phyloP scores from a whole-genome alignment of 64 coral and sea anemone genomes.

The Montipora efflorescens region DNA sequence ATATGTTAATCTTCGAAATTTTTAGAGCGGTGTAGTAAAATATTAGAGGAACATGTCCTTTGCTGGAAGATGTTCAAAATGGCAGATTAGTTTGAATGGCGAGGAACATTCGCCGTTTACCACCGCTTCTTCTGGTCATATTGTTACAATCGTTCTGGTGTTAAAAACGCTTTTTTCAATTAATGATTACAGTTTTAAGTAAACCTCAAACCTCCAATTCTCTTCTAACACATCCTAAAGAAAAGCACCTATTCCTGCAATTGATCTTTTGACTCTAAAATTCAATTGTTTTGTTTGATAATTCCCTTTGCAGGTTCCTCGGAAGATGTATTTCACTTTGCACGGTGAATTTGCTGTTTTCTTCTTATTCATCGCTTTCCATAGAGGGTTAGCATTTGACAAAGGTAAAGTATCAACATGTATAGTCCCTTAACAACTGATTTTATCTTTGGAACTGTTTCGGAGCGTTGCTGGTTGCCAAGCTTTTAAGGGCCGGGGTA shows the following conservation, averaged over 20 bases:
- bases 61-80: neutral
- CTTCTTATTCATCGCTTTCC: neutral
- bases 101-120: neutral
- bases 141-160: neutral
- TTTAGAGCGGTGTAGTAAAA: neutral
- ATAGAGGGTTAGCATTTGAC: neutral
- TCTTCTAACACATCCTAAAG: neutral
- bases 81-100: too few relatives aligned
- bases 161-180: neutral
- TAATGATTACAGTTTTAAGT: neutral
- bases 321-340: neutral
- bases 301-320: conserved; percentile 15
- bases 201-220: neutral
- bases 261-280: conserved; percentile 41
- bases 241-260: neutral
- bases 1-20: neutral
- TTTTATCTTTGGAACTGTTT: too few relatives aligned
- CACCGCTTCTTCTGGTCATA: neutral
- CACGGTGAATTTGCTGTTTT: neutral
- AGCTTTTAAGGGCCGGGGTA: neutral
- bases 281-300: neutral
- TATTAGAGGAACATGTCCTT: neutral
- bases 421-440: too few relatives aligned
- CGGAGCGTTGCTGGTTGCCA: too few relatives aligned
- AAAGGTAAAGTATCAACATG: conserved; percentile 17